Evolutionary conservation across 2,797 vertebrate genomes (phyloP).

Genomic region (Halcyon leucocephala): DNA sequence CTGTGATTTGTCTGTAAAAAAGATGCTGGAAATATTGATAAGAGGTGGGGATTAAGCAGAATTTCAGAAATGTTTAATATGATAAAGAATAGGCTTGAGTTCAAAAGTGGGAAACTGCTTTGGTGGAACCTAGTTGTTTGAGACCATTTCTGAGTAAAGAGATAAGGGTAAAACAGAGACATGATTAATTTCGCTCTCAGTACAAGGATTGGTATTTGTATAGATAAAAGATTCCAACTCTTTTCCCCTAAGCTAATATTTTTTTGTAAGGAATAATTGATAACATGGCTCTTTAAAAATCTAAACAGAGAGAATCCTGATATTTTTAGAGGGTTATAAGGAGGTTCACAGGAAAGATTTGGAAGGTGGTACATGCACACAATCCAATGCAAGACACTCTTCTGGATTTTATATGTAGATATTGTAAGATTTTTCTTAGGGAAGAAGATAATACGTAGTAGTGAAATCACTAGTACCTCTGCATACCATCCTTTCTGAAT

Average conservation of each 20-base stretch:
- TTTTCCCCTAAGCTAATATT: not conserved
- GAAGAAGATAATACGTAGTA: not conserved
- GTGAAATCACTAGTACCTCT: not conserved
- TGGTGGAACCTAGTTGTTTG: not conserved
- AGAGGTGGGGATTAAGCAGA: not conserved
- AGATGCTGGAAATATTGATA: conserved; percentile 5
- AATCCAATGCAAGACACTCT: not conserved
- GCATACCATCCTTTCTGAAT: accelerated
- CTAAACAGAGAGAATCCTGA: not conserved
- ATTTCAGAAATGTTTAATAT: conserved; percentile 19
- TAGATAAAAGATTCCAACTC: not conserved
- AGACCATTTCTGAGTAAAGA: not conserved
- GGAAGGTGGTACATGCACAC: not conserved
- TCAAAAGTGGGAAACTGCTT: not conserved
- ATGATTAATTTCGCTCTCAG: not conserved
- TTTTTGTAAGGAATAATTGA: not conserved
- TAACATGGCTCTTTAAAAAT: not conserved
- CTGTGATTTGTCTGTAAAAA: not conserved
- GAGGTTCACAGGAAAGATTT: not conserved
- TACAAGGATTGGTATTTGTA: not conserved
- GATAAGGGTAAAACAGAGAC: not conserved
- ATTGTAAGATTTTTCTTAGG: not conserved
- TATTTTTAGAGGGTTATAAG: not conserved
- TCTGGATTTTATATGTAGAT: not conserved
- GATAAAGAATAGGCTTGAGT: not conserved